These are phyloP conservation scores for Galagoides demidoff DNA, from an alignment of 2,797 vertebrate genomes.

Conservation along the genomic window DNA sequence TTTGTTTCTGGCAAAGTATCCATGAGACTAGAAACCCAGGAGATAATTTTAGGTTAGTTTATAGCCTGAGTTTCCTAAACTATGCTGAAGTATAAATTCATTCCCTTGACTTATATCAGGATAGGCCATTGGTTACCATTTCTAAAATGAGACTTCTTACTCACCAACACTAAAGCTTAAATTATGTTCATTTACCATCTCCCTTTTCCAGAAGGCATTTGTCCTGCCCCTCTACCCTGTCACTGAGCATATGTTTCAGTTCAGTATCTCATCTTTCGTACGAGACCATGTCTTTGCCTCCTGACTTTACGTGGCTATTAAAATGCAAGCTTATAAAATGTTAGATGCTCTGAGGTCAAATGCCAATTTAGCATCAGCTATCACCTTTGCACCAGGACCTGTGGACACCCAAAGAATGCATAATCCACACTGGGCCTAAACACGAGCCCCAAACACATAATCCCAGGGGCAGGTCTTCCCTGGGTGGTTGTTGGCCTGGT, in stretches of 20 bases:
- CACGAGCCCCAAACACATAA: neutral
- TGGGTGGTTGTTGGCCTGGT: neutral
- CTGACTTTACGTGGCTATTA: neutral
- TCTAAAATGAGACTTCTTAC: slow-evolving; percentile 9
- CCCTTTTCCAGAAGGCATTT: neutral
- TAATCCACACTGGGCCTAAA: neutral
- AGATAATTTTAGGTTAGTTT: slow-evolving; percentile 15
- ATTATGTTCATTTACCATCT: neutral
- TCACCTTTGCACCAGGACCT: neutral
- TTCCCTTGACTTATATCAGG: neutral
- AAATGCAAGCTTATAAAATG: neutral
- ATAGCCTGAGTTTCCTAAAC: slow-evolving; percentile 16
- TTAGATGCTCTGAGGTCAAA: neutral
- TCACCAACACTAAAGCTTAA: neutral
- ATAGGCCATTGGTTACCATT: neutral
- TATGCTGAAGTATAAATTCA: neutral
- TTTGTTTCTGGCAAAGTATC: neutral
- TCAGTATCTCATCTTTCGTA: neutral
- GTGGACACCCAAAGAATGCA: neutral
- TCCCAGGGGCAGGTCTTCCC: neutral
- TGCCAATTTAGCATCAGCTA: neutral
- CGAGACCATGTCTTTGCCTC: neutral
- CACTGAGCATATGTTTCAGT: neutral
- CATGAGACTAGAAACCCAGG: neutral
- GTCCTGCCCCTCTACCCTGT: neutral